Base-by-base conservation (phyloP, 2,113 vertebrate species). In the Labeo catla region DNA sequence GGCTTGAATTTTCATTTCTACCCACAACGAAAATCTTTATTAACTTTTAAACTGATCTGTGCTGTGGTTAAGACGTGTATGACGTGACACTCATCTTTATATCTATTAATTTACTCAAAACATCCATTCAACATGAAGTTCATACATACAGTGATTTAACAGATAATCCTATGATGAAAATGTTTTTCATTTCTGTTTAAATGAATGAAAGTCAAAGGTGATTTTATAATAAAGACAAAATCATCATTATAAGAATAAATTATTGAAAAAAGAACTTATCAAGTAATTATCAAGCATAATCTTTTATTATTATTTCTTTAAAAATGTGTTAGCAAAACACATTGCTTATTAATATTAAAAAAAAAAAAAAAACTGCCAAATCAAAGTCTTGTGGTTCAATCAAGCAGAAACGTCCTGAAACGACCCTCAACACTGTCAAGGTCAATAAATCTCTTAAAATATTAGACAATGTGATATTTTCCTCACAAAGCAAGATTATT, bases 1-100 rank as follows among this genome's bases (percentile, higher is more conserved):
- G 54, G 65, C 68, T 74, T 78, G 83, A 45, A 70, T 84, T 78
- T 84, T 13, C 16, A 63, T 76, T 13, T 50, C 4, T 8, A 80
- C 39, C 39, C 2, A 19, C 34, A 54, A 79, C 39, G 47, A 28
- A 49, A 50, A 9, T 13, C 12, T 78, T 78, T 78, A n/a, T 4
- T 59, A 39, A 13, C 16, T 36, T 59, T 76, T 21, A 6, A 50
- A 50, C 3, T 15, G 21, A 76, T 50, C 6, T 7, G 45, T 28
- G 0, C 36, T 43, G 16, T 2, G 15, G 16, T 70, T 50, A 52
- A n/a, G 3, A 1, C 0, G 7, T 52, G 6, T 9, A 15, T 52
- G 6, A 28, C 0, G 4, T 4, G 4, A n/a, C 19, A 52, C 23
- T 36, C 12, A 77, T 77, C 1, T 9, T 54, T 54, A 36, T 45